A percentile compares a stretch with the other conserved stretches of the same genome.
These are phyloP conservation scores for Xenentodon cancila DNA, from an alignment of 2,797 vertebrate species.

Conservation along the genomic window DNA sequence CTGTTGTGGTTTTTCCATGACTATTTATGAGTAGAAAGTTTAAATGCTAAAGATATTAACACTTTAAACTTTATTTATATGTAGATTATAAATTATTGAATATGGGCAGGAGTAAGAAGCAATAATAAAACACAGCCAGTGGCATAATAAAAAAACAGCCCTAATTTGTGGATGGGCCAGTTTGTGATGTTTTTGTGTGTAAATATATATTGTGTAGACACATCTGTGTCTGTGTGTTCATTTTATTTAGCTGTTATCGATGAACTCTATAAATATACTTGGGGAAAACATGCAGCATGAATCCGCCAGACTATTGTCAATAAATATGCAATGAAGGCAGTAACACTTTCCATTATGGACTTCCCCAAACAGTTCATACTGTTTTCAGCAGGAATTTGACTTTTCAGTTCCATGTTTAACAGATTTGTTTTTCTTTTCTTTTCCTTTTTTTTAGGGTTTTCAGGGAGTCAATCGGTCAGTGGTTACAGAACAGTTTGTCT, in stretches of 20 bases:
- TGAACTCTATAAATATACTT: too few relatives aligned
- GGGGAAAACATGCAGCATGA: too few relatives aligned
- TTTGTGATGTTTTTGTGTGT: background rate
- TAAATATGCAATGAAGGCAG: background rate
- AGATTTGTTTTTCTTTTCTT: background rate
- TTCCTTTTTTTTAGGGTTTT: conserved; percentile 7
- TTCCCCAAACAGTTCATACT: background rate
- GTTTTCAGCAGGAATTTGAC: background rate
- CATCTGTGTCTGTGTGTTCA: too few relatives aligned
- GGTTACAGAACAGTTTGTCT: conserved; percentile 26
- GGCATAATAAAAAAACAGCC: background rate
- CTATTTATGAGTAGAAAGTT: background rate
- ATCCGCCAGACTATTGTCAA: background rate
- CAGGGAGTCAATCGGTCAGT: conserved; percentile 1
- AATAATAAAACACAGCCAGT: too few relatives aligned
- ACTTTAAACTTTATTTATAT: too few relatives aligned
- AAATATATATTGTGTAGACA: too few relatives aligned
- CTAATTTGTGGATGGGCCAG: background rate
- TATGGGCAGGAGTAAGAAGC: too few relatives aligned
- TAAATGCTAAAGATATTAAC: background rate
- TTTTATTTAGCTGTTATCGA: too few relatives aligned
- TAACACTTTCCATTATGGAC: background rate
- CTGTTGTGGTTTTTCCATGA: background rate
- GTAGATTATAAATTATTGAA: too few relatives aligned
- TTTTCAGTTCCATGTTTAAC: background rate